Percentiles rank a stretch among this genome's conserved stretches.
phyloP scores from a whole-genome alignment of 2,113 vertebrate species.

The Dunckerocampus dactyliophorus region DNA sequence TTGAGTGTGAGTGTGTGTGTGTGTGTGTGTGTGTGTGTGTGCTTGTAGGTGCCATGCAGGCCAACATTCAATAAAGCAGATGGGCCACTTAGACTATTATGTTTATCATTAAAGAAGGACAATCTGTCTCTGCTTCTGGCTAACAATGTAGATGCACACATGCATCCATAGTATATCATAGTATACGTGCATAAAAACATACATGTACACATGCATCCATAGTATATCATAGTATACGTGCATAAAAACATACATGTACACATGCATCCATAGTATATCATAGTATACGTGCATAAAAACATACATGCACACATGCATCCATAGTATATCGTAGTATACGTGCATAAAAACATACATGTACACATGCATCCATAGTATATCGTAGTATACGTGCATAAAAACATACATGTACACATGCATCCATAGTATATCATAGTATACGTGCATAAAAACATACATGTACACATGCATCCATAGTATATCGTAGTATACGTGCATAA shows the following conservation, averaged over 20 bases:
- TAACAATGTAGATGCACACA: neutral
- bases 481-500: too few species aligned
- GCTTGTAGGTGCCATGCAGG: neutral
- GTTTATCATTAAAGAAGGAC: slow-evolving; percentile 8
- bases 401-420: too few species aligned
- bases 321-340: too few species aligned
- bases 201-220: neutral
- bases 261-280: too few species aligned
- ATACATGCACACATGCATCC: neutral
- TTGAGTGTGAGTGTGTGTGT: neutral
- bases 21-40: neutral
- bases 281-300: too few species aligned
- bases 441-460: too few species aligned
- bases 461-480: too few species aligned
- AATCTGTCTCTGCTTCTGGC: slow-evolving; percentile 3
- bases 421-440: too few species aligned
- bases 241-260: neutral
- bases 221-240: neutral
- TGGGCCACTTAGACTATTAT: slow-evolving; percentile 2
- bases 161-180: neutral
- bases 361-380: too few species aligned
- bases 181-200: neutral
- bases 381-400: too few species aligned
- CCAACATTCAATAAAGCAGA: slow-evolving; percentile 4
- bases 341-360: too few species aligned